Conservation (phyloP, 2,113 vertebrate genomes). For the Pteropus alecto region DNA sequence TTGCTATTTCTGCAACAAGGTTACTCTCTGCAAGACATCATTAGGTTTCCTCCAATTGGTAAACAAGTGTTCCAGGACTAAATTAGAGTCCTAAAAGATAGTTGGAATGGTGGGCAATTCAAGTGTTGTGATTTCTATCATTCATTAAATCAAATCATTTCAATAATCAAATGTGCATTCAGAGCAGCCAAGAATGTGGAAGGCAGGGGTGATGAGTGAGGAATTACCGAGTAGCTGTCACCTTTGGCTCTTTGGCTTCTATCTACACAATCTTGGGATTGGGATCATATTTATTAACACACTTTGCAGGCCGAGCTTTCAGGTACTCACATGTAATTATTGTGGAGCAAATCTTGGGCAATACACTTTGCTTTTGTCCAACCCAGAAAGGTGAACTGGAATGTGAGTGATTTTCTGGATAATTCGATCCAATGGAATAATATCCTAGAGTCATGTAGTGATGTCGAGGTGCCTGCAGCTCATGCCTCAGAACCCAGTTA, state of each 20-base stretch:
- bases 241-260: background rate
- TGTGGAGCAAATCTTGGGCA: background rate
- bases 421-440: constrained; percentile 57
- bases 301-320: background rate
- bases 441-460: background rate
- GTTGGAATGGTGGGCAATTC: background rate
- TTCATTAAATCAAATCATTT: background rate
- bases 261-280: background rate
- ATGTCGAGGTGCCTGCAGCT: constrained; percentile 50
- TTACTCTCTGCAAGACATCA: background rate
- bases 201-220: background rate
- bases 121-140: background rate
- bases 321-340: background rate
- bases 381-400: background rate
- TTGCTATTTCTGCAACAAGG: background rate
- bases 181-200: background rate
- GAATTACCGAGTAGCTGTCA: background rate
- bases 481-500: constrained; percentile 63
- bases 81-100: background rate
- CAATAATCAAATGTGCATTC: background rate
- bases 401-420: constrained; percentile 43
- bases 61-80: background rate
- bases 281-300: background rate
- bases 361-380: background rate
- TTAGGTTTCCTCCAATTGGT: background rate